Percentiles rank a stretch among this genome's conserved stretches.
Evolutionary conservation across 2,113 vertebrate species (phyloP).

Genomic region (Onychorhynchus coronatus): DNA sequence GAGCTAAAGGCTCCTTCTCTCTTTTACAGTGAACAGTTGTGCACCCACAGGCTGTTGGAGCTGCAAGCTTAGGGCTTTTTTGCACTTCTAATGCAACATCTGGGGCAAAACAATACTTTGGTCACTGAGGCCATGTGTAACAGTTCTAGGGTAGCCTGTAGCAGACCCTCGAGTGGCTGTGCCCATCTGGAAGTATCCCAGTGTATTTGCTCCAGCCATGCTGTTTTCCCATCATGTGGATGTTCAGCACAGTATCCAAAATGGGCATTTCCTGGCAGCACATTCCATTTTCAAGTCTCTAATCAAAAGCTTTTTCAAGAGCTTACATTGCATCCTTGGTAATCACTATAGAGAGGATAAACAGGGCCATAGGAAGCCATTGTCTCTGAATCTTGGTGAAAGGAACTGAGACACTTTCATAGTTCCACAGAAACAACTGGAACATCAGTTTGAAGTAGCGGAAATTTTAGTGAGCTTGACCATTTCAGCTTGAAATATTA

Average conservation of each 20-base stretch:
- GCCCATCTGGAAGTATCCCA: not conserved
- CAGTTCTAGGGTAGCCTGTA: not conserved
- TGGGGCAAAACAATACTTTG: not conserved
- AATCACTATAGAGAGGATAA: not conserved
- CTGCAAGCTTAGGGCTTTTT: not conserved
- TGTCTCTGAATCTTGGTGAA: not conserved
- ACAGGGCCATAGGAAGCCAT: not conserved
- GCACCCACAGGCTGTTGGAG: not conserved
- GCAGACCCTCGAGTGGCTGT: rapidly evolving
- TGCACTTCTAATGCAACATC: not conserved
- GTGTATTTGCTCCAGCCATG: not conserved
- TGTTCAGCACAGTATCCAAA: not conserved
- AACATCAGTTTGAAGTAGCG: not conserved
- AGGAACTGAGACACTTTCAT: not conserved
- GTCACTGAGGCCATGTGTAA: rapidly evolving
- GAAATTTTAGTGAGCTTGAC: not conserved
- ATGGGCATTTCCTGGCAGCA: not conserved
- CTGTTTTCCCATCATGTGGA: not conserved
- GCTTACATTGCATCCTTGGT: not conserved
- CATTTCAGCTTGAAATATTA: not conserved
- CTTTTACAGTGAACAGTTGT: not conserved
- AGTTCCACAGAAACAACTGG: not conserved
- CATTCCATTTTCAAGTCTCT: not conserved
- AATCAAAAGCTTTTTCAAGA: not conserved
- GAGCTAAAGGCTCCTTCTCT: not conserved